phyloP scores from a whole-genome alignment of 2,113 vertebrate genomes.

The Connochaetes taurinus region DNA sequence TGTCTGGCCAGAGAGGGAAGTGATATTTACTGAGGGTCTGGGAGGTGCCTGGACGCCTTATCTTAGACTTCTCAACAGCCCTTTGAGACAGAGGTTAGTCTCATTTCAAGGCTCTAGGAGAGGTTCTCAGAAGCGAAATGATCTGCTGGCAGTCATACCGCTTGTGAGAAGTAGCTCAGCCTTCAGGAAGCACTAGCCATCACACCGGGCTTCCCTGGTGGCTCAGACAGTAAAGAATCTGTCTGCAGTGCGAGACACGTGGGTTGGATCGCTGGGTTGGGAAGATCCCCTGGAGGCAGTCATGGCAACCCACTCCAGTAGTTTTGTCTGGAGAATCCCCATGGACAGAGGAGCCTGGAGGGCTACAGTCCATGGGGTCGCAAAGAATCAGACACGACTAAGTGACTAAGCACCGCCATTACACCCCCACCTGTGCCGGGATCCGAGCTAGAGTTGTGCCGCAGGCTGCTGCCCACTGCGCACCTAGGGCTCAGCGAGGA shows the following conservation, averaged over 20 bases:
- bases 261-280: background rate
- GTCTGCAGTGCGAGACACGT: background rate
- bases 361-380: background rate
- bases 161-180: background rate
- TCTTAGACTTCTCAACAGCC: background rate
- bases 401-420: background rate
- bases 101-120: background rate
- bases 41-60: background rate
- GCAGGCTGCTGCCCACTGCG: background rate
- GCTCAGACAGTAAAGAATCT: background rate
- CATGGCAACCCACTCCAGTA: background rate
- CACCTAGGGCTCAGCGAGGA: background rate
- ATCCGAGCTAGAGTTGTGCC: background rate
- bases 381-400: background rate
- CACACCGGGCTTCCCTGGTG: background rate
- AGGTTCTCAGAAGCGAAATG: background rate
- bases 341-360: background rate
- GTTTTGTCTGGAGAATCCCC: background rate
- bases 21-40: background rate
- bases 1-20: background rate
- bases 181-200: background rate
- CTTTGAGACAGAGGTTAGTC: background rate
- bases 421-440: background rate
- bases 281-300: background rate
- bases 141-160: background rate